Evolutionary conservation across 30 jellyfish, hydroid and myxozoan species (phyloP).

Genomic region (Aurelia sp.): DNA sequence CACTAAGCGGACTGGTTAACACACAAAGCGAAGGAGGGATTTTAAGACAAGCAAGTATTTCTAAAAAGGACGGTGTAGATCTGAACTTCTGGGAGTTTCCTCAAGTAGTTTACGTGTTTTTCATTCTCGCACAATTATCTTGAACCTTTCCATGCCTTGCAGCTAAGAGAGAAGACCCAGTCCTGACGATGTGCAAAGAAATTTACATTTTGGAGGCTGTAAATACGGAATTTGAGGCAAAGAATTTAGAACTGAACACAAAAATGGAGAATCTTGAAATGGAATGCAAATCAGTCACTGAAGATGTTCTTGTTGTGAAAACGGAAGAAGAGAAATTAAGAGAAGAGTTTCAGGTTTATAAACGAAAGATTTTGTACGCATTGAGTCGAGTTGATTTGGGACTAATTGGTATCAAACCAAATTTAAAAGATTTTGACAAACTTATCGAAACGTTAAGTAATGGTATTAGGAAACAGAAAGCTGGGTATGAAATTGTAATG

Average conservation of each 20-base stretch:
- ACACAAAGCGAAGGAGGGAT: too few relatives aligned
- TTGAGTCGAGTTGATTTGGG: slow-evolving; percentile 54
- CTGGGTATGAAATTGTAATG: slow-evolving; percentile 32
- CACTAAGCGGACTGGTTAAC: too few relatives aligned
- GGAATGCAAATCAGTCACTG: slow-evolving; percentile 39
- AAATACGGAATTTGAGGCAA: slow-evolving; percentile 42
- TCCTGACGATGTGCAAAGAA: slow-evolving; percentile 37
- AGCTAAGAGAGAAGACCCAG: slow-evolving; percentile 36
- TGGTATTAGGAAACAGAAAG: slow-evolving; percentile 27
- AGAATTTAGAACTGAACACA: slow-evolving; percentile 19
- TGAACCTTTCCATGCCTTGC: not conserved
- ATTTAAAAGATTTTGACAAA: slow-evolving; percentile 37
- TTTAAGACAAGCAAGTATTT: too few relatives aligned
- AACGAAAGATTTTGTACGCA: slow-evolving; percentile 44
- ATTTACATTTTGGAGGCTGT: slow-evolving; percentile 44
- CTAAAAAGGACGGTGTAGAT: too few relatives aligned
- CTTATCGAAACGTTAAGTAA: slow-evolving; percentile 21
- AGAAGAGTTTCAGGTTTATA: slow-evolving; percentile 38
- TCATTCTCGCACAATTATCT: too few relatives aligned
- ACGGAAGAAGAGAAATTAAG: slow-evolving; percentile 55
- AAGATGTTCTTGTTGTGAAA: slow-evolving; percentile 32
- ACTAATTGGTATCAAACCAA: slow-evolving; percentile 52
- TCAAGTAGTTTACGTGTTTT: too few relatives aligned
- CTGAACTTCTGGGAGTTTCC: too few relatives aligned
- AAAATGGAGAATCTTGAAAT: slow-evolving; percentile 34